Conservation (phyloP, 2,797 vertebrate genomes). For the Pseudocheirus occidentalis region DNA sequence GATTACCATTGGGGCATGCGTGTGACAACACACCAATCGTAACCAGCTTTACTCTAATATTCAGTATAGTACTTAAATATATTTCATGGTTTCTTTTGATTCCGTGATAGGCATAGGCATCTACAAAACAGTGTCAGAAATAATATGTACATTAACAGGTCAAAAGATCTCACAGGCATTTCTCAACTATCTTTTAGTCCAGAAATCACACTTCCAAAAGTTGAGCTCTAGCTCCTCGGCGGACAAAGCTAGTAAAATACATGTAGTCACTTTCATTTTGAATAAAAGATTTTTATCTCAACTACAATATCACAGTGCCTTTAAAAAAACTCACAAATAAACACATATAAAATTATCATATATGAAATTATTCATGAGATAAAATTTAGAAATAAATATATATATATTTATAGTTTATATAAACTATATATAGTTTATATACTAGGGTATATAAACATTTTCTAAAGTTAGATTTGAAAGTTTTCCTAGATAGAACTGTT, state of each 20-base stretch:
- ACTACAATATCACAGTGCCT: neutral
- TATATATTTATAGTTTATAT: too few relatives aligned
- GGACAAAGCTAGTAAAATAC: conserved; percentile 8
- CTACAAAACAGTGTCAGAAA: neutral
- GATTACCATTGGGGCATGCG: neutral
- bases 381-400: conserved; percentile 1
- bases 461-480: neutral
- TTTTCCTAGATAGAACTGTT: neutral
- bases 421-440: too few relatives aligned
- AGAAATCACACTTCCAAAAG: conserved; percentile 37
- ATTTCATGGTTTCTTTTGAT: neutral
- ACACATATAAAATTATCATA: neutral
- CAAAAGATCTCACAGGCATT: neutral
- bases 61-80: neutral
- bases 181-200: neutral
- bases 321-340: conserved; percentile 14
- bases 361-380: neutral
- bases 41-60: conserved; percentile 21
- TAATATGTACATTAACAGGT: neutral
- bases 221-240: neutral
- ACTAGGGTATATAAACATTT: neutral
- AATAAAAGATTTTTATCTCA: conserved; percentile 13
- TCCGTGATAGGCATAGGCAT: neutral
- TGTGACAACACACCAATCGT: neutral
- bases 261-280: conserved; percentile 48